Evolutionary conservation across 2,113 vertebrate genomes (phyloP).

Genomic region (Machaerirhynchus nigripectus): DNA sequence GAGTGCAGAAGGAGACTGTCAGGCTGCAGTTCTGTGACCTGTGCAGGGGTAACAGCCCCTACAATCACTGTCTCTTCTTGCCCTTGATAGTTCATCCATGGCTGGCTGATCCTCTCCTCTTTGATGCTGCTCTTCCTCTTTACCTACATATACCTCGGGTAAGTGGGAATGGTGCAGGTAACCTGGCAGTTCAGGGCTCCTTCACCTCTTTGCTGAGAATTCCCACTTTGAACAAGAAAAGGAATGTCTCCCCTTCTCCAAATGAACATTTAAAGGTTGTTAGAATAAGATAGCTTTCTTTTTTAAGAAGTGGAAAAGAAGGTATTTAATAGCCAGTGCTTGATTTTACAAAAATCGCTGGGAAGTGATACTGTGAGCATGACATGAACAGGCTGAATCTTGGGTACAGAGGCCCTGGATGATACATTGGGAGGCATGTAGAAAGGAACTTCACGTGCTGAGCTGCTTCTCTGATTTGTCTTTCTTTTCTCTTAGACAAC

Average conservation of each 20-base stretch:
- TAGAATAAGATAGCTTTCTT: background rate
- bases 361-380: background rate
- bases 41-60: background rate
- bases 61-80: background rate
- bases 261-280: background rate
- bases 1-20: background rate
- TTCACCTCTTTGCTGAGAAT: background rate
- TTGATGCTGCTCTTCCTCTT: constrained; percentile 97
- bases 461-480: background rate
- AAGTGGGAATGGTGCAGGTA: constrained; percentile 4
- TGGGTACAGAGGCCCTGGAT: background rate
- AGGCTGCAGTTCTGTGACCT: background rate
- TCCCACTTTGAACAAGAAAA: background rate
- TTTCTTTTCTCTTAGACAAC: background rate
- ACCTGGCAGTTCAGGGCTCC: background rate
- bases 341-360: background rate
- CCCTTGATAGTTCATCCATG: constrained; percentile 89
- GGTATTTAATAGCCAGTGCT: background rate
- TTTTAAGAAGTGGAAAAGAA: background rate
- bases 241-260: background rate
- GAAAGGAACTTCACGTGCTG: background rate
- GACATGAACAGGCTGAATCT: background rate
- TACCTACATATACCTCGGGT: constrained; percentile 94
- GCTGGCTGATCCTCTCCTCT: constrained; percentile 96
- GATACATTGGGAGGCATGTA: background rate